Evolutionary conservation across 2,113 vertebrate species (phyloP).

Genomic region (Rhinolophus sinicus): DNA sequence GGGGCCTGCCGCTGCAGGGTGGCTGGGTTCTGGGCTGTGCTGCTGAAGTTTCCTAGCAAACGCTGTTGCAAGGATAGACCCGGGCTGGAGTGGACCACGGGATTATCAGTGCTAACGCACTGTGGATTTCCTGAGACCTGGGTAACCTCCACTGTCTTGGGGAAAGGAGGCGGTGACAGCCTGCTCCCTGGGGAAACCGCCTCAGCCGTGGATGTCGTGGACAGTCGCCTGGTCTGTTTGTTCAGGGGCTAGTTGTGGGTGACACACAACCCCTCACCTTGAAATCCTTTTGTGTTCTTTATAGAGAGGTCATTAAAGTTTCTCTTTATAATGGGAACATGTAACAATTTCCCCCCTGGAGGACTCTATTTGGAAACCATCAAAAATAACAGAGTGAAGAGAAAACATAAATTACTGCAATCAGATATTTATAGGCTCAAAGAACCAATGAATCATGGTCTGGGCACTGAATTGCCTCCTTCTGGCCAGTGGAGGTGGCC

Average conservation of each 20-base stretch:
- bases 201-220: accelerated
- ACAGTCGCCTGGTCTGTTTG: neutral
- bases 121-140: neutral
- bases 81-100: accelerated
- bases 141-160: too few relatives aligned
- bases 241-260: neutral
- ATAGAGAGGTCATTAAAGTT: neutral
- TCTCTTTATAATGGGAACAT: neutral
- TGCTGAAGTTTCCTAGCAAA: too few relatives aligned
- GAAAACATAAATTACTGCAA: neutral
- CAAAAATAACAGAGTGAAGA: neutral
- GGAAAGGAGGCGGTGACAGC: neutral
- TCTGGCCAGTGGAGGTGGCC: neutral
- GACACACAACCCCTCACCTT: neutral
- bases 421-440: neutral
- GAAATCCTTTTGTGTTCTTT: neutral
- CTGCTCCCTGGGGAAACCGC: neutral
- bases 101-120: accelerated
- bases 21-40: too few relatives aligned
- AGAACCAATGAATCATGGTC: neutral
- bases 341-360: neutral
- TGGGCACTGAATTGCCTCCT: neutral
- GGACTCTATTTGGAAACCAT: neutral
- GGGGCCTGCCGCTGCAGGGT: too few relatives aligned
- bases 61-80: accelerated